phyloP scores from a whole-genome alignment of 2,797 vertebrate species.

The Gambelia wislizenii region DNA sequence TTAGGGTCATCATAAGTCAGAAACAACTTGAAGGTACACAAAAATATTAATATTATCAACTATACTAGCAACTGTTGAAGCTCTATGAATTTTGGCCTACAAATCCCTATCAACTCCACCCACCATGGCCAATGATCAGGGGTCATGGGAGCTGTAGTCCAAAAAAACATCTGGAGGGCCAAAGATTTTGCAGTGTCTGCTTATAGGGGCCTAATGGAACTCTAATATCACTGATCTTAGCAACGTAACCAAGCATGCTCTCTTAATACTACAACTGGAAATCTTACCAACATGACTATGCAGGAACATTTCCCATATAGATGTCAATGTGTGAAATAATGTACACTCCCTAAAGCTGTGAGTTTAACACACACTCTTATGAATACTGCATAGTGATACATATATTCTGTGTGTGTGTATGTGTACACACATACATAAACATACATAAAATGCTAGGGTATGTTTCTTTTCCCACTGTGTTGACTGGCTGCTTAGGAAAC shows the following conservation, averaged over 20 bases:
- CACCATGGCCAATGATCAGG: not conserved
- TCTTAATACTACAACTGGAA: not conserved
- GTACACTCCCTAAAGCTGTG: not conserved
- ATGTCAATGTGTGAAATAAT: not conserved
- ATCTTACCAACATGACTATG: not conserved
- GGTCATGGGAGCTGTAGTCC: not conserved
- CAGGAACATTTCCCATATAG: not conserved
- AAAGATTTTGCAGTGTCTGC: not conserved
- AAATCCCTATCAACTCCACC: not conserved
- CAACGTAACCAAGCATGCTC: not conserved
- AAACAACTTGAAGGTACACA: too few relatives aligned
- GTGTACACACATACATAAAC: too few relatives aligned
- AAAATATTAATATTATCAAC: too few relatives aligned
- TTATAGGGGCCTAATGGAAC: not conserved
- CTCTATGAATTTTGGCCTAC: not conserved
- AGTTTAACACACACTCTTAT: not conserved
- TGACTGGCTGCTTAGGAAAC: too few relatives aligned
- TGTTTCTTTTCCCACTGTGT: too few relatives aligned
- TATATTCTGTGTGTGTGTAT: too few relatives aligned
- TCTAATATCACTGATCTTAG: not conserved
- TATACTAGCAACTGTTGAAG: not conserved
- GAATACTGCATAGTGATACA: not conserved
- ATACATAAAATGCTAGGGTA: too few relatives aligned
- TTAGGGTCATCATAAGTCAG: too few relatives aligned
- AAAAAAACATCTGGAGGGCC: not conserved